Base-by-base conservation (phyloP, 2,888 invertebrate genomes). In the Julus scanicus region DNA sequence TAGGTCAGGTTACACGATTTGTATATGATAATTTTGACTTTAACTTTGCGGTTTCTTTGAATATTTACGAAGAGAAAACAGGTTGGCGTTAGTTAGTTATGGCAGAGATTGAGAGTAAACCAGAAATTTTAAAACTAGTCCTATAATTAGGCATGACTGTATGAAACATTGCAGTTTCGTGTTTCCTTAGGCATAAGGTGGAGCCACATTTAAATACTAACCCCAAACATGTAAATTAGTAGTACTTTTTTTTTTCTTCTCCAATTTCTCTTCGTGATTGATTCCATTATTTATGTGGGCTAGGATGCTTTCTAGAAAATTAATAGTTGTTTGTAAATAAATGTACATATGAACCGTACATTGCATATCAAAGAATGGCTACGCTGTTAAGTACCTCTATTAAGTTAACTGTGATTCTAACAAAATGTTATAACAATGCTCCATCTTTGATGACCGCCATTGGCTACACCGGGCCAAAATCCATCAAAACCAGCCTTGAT, bases 121-220 rank as follows among this genome's bases (percentile, higher is more conserved):
- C 8, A 11, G 9, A 71, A 6, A 71, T 29, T 71, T 9, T 71
- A 0, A 20, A 71, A 71, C 8, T 29, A 71, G 20, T 6, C 2
- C 20, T 71, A 29, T 71, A 71, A 71, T 71, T 71, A 71, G 20
- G 29, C 20, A 57, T 57, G 63, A n/a, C 63, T 63, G n/a, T 63
- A 71, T 71, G 71, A 71, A 71, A 29, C 71, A 71, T 71, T 71
- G 71, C 71, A 71, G 29, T 71, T 71, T 71, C 29, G 20, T 71
- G 20, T 71, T 71, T 20, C 71, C 71, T 71, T n/a, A 71, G 11
- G 71, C 8, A 9, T 71, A 29, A 71, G 71, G 71, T 29, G 71
- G 71, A 11, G 71, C 29, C 71, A 20, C 71, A 71, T 71, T 71
- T 71, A 71, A 71, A 71, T 71, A 11, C 71, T 9, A 71, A 29